phyloP scores from a whole-genome alignment of 2,888 invertebrate genomes.

The Gerris lacustris region DNA sequence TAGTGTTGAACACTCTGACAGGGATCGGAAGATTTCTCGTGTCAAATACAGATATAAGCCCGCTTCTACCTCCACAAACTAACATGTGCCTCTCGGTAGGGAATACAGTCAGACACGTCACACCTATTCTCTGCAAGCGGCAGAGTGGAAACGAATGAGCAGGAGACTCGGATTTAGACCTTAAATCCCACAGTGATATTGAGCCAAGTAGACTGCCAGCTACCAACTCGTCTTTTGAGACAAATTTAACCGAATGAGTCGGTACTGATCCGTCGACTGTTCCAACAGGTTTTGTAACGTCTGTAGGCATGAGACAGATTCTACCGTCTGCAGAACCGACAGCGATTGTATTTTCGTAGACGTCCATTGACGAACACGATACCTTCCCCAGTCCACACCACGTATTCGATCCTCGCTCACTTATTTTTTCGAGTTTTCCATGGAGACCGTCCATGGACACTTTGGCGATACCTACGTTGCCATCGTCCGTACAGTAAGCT shows the following conservation, averaged over 20 bases:
- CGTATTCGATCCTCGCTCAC: neutral
- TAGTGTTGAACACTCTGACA: neutral
- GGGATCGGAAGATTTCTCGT: neutral
- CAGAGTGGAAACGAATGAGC: constrained; percentile 1
- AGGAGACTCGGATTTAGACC: neutral
- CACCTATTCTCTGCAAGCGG: neutral
- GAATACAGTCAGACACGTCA: neutral
- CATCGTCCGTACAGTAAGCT: neutral
- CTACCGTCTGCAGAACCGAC: neutral
- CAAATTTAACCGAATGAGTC: neutral
- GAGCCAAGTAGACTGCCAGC: neutral
- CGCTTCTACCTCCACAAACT: constrained; percentile 2
- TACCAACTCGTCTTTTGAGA: neutral
- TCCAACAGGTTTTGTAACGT: neutral
- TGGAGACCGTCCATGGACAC: neutral
- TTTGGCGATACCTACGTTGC: neutral
- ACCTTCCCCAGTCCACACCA: neutral
- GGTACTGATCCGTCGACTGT: neutral
- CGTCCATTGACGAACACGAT: neutral
- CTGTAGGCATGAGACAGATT: neutral
- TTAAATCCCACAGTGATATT: neutral
- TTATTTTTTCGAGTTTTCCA: neutral
- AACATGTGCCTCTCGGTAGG: constrained; percentile 6
- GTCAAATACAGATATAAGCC: constrained; percentile 5
- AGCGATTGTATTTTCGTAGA: neutral